Conservation (phyloP, 2,888 invertebrate species). For the Lagria hirta region DNA sequence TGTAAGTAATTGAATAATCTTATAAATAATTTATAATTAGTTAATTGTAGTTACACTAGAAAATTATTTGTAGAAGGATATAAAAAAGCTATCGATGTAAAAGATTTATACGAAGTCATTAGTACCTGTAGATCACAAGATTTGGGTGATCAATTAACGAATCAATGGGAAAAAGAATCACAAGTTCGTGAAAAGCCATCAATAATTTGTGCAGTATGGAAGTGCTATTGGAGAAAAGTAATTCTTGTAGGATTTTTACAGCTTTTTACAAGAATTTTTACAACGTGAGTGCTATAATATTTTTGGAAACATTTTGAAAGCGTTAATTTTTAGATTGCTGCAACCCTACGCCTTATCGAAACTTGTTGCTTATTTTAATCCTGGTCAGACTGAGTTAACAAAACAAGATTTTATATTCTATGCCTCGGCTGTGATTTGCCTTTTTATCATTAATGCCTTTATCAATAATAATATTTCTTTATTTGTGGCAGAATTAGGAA, state of each 20-base stretch:
- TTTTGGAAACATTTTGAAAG: conserved; percentile 4
- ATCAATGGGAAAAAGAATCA: conserved; percentile 37
- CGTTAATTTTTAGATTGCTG: conserved; percentile 25
- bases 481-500: conserved; percentile 65
- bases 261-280: conserved; percentile 28
- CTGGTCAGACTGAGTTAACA: conserved; percentile 6
- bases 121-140: conserved; percentile 56
- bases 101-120: conserved; percentile 60
- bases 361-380: conserved; percentile 62
- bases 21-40: not conserved
- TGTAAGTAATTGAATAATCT: conserved; percentile 10
- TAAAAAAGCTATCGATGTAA: conserved; percentile 62
- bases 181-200: conserved; percentile 34
- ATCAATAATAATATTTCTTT: conserved; percentile 72
- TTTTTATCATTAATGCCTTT: conserved; percentile 71
- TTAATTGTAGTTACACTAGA: conserved; percentile 6
- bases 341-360: conserved; percentile 58
- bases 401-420: conserved; percentile 65
- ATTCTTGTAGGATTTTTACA: conserved; percentile 30
- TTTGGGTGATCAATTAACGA: conserved; percentile 55
- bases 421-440: conserved; percentile 69
- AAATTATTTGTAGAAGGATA: conserved; percentile 62
- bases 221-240: conserved; percentile 37
- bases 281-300: conserved; percentile 35
- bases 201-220: conserved; percentile 35